phyloP scores from a whole-genome alignment of 2,888 invertebrate species.

The Autographa pulchrina region DNA sequence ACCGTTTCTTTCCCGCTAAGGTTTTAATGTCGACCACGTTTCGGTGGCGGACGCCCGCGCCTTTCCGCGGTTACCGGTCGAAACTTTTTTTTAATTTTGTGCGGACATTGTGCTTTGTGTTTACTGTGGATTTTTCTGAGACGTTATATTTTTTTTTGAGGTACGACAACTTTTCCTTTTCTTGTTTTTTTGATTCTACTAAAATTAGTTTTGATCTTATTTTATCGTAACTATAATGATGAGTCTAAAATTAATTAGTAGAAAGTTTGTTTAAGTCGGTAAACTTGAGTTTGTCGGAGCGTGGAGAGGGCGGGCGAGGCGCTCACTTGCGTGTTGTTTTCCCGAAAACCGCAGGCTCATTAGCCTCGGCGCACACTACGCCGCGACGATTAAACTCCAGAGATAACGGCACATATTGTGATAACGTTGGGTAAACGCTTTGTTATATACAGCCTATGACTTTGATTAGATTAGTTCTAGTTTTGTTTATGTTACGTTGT shows the following conservation, averaged over 20 bases:
- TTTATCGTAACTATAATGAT: slow-evolving; percentile 39
- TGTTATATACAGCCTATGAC: slow-evolving; percentile 66
- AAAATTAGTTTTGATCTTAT: slow-evolving; percentile 19
- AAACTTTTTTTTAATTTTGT: slow-evolving; percentile 77
- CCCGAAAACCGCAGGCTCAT: slow-evolving; percentile 86
- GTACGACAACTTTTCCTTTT: slow-evolving; percentile 31
- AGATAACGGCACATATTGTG: slow-evolving; percentile 81
- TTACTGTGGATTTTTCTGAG: slow-evolving; percentile 63
- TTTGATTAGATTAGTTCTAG: slow-evolving; percentile 75
- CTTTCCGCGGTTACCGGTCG: slow-evolving; percentile 81
- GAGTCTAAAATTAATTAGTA: slow-evolving; percentile 76
- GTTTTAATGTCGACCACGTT: slow-evolving; percentile 90
- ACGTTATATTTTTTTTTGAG: slow-evolving; percentile 47
- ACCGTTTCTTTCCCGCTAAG: slow-evolving; percentile 89
- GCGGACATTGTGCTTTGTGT: slow-evolving; percentile 73
- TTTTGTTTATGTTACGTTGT: slow-evolving; percentile 67
- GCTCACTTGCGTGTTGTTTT: slow-evolving; percentile 81
- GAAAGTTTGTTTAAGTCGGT: slow-evolving; percentile 80
- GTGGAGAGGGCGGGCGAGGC: slow-evolving; percentile 62
- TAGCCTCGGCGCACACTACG: slow-evolving; percentile 85
- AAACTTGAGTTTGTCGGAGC: slow-evolving; percentile 70
- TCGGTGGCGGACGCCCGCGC: slow-evolving; percentile 88
- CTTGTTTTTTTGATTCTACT: background rate
- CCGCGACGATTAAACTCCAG: slow-evolving; percentile 81
- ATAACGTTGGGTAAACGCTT: slow-evolving; percentile 74